Evolutionary conservation across 2,113 vertebrate species (phyloP), one percentile per base, ranked within the genome.

Genomic region (Dicaeum eximium): DNA sequence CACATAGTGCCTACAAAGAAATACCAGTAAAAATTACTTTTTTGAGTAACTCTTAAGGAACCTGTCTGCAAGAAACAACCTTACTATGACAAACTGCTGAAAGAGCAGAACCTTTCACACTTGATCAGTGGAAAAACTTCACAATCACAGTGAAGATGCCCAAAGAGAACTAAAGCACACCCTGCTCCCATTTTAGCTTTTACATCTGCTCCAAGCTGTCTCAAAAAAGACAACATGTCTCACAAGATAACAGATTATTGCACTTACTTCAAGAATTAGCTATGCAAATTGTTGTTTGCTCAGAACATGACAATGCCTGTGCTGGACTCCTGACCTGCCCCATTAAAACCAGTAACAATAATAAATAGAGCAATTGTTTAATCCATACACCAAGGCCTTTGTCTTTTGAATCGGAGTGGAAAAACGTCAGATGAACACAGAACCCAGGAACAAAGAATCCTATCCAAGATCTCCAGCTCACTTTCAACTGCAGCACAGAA

Each of bases 1-100:
- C 99, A 50, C 99, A 98, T 97, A 99, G 98, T 96, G 99, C 99
- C 99, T 99, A 94, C 13, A 97, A 97, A 90, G 74, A 95, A 91
- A 78, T 71, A 40, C 48, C 92, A 81, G 79, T 23, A 70, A 72
- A 72, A 81, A 50, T 42, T 54, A 91, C 14, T 48, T 33, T 38
- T 33, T 17, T 27, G 10, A 25, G 14, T 44, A 38, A 65, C 65
- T 81, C 48, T 24, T 53, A 56, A 25, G 11, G 27, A 74, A 80
- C 47, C 37, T 66, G 37, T 10, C 47, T 70, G 48, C 69, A 69
- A 57, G 27, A 60, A 62, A 61, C 33, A 74, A 72, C 25, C 37
- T 58, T 30, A 61, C 38, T 19, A 10, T 3, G 14, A 38, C 13
- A 40, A 66, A 80, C 60, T 77, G 58, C 53, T 44, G 33, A 30